These are phyloP conservation scores for Drosophila subpulchrella DNA, from an alignment of 1,140 invertebrate species.

Conservation along the genomic window DNA sequence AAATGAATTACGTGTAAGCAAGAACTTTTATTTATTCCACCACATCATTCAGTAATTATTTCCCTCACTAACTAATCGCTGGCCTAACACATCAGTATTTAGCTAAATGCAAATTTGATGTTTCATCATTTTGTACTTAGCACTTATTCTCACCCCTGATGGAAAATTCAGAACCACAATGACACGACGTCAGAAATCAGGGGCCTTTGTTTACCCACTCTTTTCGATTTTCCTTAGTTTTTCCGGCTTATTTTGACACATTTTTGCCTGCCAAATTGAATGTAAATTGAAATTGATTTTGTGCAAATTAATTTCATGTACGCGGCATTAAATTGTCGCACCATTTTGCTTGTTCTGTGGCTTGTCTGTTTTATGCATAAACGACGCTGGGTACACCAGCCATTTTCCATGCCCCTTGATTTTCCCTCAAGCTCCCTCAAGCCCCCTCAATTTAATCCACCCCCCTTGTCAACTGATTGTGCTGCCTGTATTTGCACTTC, in stretches of 20 bases:
- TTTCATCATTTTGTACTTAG: constrained; percentile 54
- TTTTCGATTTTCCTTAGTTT: constrained; percentile 8
- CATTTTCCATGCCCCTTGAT: neutral
- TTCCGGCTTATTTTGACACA: constrained; percentile 26
- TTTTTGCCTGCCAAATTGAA: neutral
- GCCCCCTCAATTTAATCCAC: neutral
- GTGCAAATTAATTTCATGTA: constrained; percentile 71
- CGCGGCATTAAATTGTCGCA: constrained; percentile 52
- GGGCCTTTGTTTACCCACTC: constrained; percentile 1
- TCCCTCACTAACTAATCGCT: neutral
- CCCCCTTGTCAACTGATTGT: constrained; percentile 10
- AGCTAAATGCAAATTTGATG: constrained; percentile 38
- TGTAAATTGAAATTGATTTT: constrained; percentile 76
- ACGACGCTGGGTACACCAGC: constrained; percentile 11
- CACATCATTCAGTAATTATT: neutral
- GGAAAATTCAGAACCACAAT: constrained; percentile 45
- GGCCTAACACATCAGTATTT: neutral
- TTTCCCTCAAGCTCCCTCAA: neutral
- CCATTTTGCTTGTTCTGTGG: constrained; percentile 1
- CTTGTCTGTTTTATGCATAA: constrained; percentile 17
- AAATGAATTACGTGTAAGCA: too few relatives aligned
- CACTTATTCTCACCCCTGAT: neutral
- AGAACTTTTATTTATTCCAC: neutral
- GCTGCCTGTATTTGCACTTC: constrained; percentile 62
- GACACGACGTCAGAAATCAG: constrained; percentile 53